Base-by-base conservation (phyloP, 2,797 vertebrate genomes). In the Pempheris klunzingeri region DNA sequence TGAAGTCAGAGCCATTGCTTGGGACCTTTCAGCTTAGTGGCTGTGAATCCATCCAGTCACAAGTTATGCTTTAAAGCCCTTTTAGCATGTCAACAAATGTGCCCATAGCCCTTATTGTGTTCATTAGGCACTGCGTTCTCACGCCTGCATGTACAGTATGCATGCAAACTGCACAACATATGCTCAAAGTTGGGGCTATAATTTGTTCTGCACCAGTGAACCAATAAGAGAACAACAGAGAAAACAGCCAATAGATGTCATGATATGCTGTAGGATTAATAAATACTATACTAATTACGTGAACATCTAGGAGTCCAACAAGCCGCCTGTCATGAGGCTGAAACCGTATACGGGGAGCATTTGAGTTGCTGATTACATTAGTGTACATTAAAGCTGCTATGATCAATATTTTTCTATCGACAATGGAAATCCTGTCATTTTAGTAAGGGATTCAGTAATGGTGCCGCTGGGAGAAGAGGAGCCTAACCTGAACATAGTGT, bases 191-290 rank as follows among this genome's bases (percentile, higher is more conserved):
- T 58, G n/a, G 49, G 53, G 78, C 69, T 46, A 41, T 71, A 12
- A 76, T 88, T 89, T 84, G 77, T 81, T 89, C 81, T 82, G 74
- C 71, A 58, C 74, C 41, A 53, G 28, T 67, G 78, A 62, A 28
- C 54, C 28, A 43, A n/a, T 47, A 41, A 57, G 70, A 71, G 75
- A 69, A 83, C 72, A 77, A 59, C 11, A 47, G 58, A 74, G 50
- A 50, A 52, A 24, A 61, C 47, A 70, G 68, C 54, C 58, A 77
- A 71, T 53, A 83, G 71, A 80, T 77, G 69, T 68, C 58, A 43
- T 63, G 63, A 63, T 65, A 70, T 41, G 64, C 47, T 63, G 54
- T 24, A 55, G 66, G 82, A 87, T 87, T 85, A 87, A 77, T 44
- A 71, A 41, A 64, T 20, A 6, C 12, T 72, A 14, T 66, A 47